Evolutionary conservation across 2,113 vertebrate genomes (phyloP), one percentile per base, ranked within the genome.

Genomic region (Oreochromis aureus): DNA sequence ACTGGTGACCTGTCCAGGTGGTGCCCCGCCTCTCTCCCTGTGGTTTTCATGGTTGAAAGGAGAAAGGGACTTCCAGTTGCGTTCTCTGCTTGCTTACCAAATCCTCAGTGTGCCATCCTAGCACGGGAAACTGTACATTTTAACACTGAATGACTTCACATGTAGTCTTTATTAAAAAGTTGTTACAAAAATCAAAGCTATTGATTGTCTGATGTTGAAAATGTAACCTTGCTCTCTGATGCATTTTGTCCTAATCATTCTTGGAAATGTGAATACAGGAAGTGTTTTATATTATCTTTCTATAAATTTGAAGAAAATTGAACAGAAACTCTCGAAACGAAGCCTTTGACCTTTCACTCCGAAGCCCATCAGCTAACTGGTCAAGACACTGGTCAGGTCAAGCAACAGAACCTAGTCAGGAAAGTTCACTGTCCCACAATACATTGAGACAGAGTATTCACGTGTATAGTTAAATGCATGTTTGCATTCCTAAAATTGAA

Each of bases 341-440:
- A 41, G 22, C 36, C 3, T 41, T 39, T 22, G 36, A 69, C 63
- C 34, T 69, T 41, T 69, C 36, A 8, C 36, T 8, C 63, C 11
- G 11, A 69, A 71, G 12, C 63, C 63, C 4, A 15, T 71, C n/a
- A 71, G 63, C 63, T 24, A 24, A 22, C 63, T 6, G 36, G n/a
- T 0, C 0, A 69, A 24, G 36, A 69, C 63, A 44, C n/a, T 1
- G 63, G 63, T 71, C 63, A 69, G 63, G 19, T 15, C 36, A 4
- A 71, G 41, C 36, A 71, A 71, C 63, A 1, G 13, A 46, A 41
- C 8, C 39, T 13, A 6, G 22, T 27, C 41, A 27, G 15, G 22
- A 48, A 11, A 7, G 24, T 0, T 73, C 41, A 73, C 69, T 48
- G n/a, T 22, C 22, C n/a, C 54, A 56, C 4, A 55, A 55, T 12